Evolutionary conservation across 2,797 vertebrate genomes (phyloP), one percentile per base, ranked within the genome.

Genomic region (Phataginus tricuspis): DNA sequence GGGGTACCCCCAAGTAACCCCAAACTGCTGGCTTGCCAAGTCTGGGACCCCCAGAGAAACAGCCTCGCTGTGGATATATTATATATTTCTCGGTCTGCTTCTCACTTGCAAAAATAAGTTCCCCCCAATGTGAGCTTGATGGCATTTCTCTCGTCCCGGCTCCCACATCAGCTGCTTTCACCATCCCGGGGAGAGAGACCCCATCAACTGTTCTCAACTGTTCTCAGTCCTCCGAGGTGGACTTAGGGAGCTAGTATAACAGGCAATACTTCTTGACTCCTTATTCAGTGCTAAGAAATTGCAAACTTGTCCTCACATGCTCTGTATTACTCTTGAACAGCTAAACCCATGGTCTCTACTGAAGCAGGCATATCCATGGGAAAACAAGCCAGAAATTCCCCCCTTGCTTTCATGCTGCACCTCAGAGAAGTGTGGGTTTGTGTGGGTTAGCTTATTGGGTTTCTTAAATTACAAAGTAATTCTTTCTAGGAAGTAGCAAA

Each of bases 401-500:
- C 57, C 42, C 25, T 63, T 75, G 15, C 61, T 71, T 82, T 64
- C 39, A 23, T 37, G 61, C 68, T 80, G 37, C 9, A 66, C 66
- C 77, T 83, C 75, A 75, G 19, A 61, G 9, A 3, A 25, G 23
- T 69, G 75, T 57, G 42, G 51, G 37, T 57, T 45, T 63, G 64
- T 72, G 16, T 49, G 6, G 9, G 69, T 42, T 51, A 5, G 2
- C 59, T 72, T 72, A 55, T 55, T 21, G 7, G 12, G 6, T 61
- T 86, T 92, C 90, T 69, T 45, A 0, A 29, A 92, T 77, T 64
- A 71, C 37, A 69, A 49, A 90, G 39, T 64, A 66, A 83, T 59
- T 82, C 55, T 71, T 82, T 82, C 37, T 90, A 53, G n/a, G 75
- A 90, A 71, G 68, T 82, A 82, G 51, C 57, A 90, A 80, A 64